A percentile compares a stretch with the other conserved stretches of the same genome.
phyloP scores from a whole-genome alignment of 2,797 vertebrate genomes.

The Dromococcyx pavoninus region DNA sequence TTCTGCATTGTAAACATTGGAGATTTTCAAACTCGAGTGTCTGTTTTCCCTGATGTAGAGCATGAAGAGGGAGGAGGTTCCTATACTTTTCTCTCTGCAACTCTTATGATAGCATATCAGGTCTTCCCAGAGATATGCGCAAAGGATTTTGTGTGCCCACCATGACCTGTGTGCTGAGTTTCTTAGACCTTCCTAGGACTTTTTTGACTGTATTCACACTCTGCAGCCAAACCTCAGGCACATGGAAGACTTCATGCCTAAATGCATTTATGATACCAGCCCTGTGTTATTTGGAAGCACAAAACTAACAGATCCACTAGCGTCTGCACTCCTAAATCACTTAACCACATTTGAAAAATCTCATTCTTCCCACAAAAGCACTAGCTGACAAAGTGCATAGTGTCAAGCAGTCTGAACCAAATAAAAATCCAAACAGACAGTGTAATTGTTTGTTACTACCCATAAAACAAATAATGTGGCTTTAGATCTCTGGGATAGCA shows the following conservation, averaged over 20 bases:
- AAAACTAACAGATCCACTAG: neutral
- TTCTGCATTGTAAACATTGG: neutral
- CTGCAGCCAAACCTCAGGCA: neutral
- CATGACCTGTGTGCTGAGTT: neutral
- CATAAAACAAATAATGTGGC: neutral
- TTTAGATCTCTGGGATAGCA: neutral
- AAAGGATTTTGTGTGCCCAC: neutral
- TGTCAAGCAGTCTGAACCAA: neutral
- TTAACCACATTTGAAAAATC: neutral
- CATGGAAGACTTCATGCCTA: neutral
- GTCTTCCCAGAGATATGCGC: neutral
- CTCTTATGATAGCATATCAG: neutral
- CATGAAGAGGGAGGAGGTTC: rapidly evolving
- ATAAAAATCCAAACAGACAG: neutral
- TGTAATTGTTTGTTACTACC: neutral
- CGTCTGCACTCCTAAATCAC: neutral
- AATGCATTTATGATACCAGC: neutral
- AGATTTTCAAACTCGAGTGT: neutral
- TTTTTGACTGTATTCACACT: neutral
- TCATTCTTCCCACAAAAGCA: neutral
- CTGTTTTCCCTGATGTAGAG: neutral
- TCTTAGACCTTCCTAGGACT: neutral
- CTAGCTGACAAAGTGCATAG: neutral
- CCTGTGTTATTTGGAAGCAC: neutral
- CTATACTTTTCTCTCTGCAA: neutral